These are phyloP conservation scores for Ictidomys tridecemlineatus DNA, from an alignment of 2,113 vertebrate genomes.

Conservation along the genomic window DNA sequence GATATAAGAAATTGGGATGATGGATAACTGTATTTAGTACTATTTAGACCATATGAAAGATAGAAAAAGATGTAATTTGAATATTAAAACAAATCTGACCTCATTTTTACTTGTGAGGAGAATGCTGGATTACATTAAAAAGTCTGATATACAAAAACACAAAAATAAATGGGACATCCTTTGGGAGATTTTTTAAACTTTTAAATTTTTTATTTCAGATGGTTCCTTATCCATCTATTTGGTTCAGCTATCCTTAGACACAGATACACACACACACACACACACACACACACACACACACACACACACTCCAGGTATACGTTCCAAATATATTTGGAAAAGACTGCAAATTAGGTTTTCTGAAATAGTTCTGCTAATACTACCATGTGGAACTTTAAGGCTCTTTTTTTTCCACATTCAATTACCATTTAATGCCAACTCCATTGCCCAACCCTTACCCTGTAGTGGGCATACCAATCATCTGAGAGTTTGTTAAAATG, in stretches of 20 bases:
- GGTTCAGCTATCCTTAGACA: neutral
- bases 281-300: no score
- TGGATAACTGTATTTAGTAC: neutral
- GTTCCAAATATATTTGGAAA: neutral
- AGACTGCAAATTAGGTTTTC: neutral
- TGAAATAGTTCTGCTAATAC: neutral
- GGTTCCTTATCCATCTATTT: neutral
- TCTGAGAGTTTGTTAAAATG: conserved; percentile 14
- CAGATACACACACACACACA: neutral
- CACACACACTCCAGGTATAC: neutral
- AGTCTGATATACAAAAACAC: neutral
- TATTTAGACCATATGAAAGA: neutral
- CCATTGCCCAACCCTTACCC: neutral
- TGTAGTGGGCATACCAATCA: neutral
- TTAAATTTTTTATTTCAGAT: conserved; percentile 1
- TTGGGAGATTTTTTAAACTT: neutral
- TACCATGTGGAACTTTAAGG: neutral
- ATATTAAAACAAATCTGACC: neutral
- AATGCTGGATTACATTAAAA: conserved; percentile 9
- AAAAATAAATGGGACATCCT: neutral
- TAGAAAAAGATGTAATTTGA: conserved; percentile 16
- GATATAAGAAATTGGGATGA: neutral
- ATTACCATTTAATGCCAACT: neutral
- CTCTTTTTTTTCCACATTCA: neutral
- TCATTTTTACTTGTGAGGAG: neutral